A percentile compares a stretch with the other conserved stretches of the same genome.
These are phyloP conservation scores for Scrobipalpa costella DNA, from an alignment of 2,888 invertebrate genomes.

Conservation along the genomic window DNA sequence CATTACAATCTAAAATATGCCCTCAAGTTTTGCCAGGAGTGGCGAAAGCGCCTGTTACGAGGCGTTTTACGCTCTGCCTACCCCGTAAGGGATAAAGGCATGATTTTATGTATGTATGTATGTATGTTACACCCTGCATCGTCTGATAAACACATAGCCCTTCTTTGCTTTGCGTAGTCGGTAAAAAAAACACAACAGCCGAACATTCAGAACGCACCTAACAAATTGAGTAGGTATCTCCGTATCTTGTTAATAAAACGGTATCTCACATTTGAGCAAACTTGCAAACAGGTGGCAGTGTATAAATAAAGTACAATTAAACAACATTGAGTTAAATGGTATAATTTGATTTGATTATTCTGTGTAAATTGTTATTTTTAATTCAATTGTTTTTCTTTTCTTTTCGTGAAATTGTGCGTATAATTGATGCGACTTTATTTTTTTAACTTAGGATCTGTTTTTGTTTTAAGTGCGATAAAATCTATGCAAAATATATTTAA, in stretches of 20 bases:
- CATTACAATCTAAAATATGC: too few species aligned
- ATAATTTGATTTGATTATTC: too few species aligned
- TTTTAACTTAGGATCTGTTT: background rate
- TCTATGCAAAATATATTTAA: too few species aligned
- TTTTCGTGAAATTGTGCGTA: too few species aligned
- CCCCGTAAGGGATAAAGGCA: too few species aligned
- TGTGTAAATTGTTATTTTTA: background rate
- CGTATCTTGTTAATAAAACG: conserved; percentile 2
- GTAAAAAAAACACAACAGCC: background rate
- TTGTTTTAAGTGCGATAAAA: background rate
- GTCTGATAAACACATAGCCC: too few species aligned
- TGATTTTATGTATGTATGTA: too few species aligned
- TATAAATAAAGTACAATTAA: background rate
- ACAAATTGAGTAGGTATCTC: background rate
- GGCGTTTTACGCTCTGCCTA: too few species aligned
- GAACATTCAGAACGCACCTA: background rate
- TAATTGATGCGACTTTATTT: too few species aligned
- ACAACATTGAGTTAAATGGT: background rate
- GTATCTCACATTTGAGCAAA: background rate
- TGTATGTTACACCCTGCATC: too few species aligned
- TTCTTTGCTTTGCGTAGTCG: background rate
- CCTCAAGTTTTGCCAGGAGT: too few species aligned
- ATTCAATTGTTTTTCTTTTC: background rate
- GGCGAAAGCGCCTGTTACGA: too few species aligned
- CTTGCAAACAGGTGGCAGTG: background rate